Base-by-base conservation (phyloP, 1,140 invertebrate species). In the Zelostemma sp. region DNA sequence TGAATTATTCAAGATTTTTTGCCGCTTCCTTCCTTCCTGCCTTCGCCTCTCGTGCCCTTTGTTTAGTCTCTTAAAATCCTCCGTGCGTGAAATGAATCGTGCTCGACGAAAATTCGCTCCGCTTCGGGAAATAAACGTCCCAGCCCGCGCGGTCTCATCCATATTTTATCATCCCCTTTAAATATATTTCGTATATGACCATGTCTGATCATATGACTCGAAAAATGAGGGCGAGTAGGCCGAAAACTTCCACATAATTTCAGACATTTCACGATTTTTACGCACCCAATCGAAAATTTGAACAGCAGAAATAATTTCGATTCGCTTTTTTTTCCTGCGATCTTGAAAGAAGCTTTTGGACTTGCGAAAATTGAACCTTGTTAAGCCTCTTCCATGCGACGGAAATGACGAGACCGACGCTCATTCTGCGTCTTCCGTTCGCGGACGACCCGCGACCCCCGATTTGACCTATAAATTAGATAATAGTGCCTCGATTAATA, bases 1-100 rank as follows among this genome's bases (percentile, higher is more conserved):
- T 82, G 77, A 82, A 82, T 82, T 74, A 80, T 81, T 80, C 74
- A 76, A 58, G 21, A 49, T 71, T 71, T 76, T 72, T 74, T 73
- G 53, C 51, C 41, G 40, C 47, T 35, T 35, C 8, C 19, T 53
- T 19, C 41, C 38, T 63, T 45, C 48, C 28, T 51, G n/a, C 35
- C 50, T 25, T 25, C 8, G n/a, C 43, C 14, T 31, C 38, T 60
- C 15, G 33, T 58, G 19, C 59, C n/a, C 38, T 58, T 59, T 70
- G 47, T 62, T 55, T 41, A 21, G 18, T 41, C 25, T 12, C 6
- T 14, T 6, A 54, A 16, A 19, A 33, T 43, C 58, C 15, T 28
- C 40, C 61, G 40, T 43, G 25, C 62, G 55, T 54, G 41, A 31
- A 46, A 55, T 60, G 48, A 58, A 45, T 57, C 48, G 38, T 38